A percentile compares a stretch with the other conserved stretches of the same genome.
Conservation (phyloP, 2,797 vertebrate genomes). For the Lithobates sylvaticus region DNA sequence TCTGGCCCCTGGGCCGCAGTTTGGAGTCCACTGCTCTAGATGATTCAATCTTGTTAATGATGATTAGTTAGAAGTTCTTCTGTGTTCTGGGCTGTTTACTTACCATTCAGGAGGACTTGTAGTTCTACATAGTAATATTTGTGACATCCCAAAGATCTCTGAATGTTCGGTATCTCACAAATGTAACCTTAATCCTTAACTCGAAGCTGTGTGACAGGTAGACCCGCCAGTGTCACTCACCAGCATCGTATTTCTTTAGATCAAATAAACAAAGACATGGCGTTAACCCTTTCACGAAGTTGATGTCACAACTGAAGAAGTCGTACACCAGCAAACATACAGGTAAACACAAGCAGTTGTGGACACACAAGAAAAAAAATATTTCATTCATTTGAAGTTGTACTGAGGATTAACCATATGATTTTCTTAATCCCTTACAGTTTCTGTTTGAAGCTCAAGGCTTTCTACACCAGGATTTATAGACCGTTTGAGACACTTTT, state of each 20-base stretch:
- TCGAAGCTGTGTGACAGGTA: slow-evolving; percentile 49
- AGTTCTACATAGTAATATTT: neutral
- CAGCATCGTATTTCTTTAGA: slow-evolving; percentile 60
- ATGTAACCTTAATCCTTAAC: slow-evolving; percentile 50
- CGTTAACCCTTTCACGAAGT: slow-evolving; percentile 69
- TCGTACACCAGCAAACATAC: neutral
- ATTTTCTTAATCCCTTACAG: slow-evolving; percentile 51
- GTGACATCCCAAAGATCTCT: neutral
- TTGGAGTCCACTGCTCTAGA: too few relatives aligned
- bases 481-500: neutral
- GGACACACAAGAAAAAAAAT: neutral
- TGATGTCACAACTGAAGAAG: neutral
- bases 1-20: too few relatives aligned
- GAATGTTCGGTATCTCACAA: neutral
- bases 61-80: too few relatives aligned
- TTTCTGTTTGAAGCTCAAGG: slow-evolving; percentile 21
- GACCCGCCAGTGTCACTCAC: slow-evolving; percentile 47
- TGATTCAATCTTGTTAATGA: neutral
- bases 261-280: slow-evolving; percentile 80
- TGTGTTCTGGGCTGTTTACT: neutral
- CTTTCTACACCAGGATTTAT: slow-evolving; percentile 1
- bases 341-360: neutral
- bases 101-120: neutral
- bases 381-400: neutral
- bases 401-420: slow-evolving; percentile 15